Conservation (phyloP, 2,888 invertebrate genomes). For the Muschampia plurimacula region DNA sequence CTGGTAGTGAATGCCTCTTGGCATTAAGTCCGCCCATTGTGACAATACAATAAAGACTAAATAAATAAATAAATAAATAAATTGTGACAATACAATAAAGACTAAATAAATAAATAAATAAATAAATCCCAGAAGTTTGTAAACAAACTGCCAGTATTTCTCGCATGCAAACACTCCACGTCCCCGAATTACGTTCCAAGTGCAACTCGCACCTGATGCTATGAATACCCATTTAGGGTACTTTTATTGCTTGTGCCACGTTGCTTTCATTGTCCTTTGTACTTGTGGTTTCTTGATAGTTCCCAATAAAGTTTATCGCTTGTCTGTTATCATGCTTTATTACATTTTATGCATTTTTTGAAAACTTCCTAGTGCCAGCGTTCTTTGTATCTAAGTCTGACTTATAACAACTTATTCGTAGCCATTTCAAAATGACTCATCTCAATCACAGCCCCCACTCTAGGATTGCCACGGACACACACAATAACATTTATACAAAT, state of each 20-base stretch:
- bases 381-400: not conserved
- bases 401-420: not conserved
- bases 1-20: too few species aligned
- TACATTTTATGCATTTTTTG: not conserved
- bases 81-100: too few species aligned
- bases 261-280: conserved; percentile 7
- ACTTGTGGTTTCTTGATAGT: conserved; percentile 1
- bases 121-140: not conserved
- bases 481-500: too few species aligned
- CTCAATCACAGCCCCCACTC: too few species aligned
- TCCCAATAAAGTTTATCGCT: conserved; percentile 2
- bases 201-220: not conserved
- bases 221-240: not conserved
- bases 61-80: not conserved
- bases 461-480: too few species aligned
- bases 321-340: not conserved
- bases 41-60: too few species aligned
- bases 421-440: not conserved
- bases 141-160: not conserved
- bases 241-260: not conserved
- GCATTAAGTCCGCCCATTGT: too few species aligned
- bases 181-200: not conserved
- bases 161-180: not conserved
- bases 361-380: not conserved
- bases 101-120: too few species aligned